A percentile compares a stretch with the other conserved stretches of the same genome.
These are phyloP conservation scores for Caenorhabditis sp. DNA, from an alignment of 2,888 invertebrate genomes.

Conservation along the genomic window DNA sequence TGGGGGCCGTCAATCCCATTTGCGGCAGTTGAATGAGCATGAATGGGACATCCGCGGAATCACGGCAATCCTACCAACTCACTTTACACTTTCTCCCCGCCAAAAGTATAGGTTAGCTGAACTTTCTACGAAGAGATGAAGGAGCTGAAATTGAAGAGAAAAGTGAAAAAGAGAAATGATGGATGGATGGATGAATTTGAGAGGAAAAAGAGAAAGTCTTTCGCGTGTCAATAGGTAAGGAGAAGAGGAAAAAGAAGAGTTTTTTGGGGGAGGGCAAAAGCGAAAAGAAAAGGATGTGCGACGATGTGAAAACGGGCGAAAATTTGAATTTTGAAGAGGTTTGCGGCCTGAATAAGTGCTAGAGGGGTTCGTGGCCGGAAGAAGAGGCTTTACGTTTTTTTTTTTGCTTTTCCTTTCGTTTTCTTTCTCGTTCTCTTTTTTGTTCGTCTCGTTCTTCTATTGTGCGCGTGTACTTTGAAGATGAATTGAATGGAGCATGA, in stretches of 20 bases:
- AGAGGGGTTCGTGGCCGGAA: constrained; percentile 35
- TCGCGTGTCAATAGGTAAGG: constrained; percentile 50
- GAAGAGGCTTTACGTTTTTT: constrained; percentile 42
- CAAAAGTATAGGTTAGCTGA: too few species aligned
- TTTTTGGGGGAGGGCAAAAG: constrained; percentile 4
- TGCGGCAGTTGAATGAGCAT: constrained; percentile 54
- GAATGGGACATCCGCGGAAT: constrained; percentile 35
- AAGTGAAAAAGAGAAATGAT: background rate
- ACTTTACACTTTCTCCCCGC: background rate
- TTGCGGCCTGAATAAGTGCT: constrained; percentile 39
- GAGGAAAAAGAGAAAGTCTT: too few species aligned
- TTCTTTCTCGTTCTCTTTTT: constrained; percentile 25
- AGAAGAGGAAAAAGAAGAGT: constrained; percentile 9
- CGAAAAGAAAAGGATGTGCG: constrained; percentile 51
- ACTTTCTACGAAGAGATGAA: too few species aligned
- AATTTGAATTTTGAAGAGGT: constrained; percentile 54
- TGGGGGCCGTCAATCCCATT: constrained; percentile 53
- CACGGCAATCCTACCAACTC: background rate
- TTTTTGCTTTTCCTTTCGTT: constrained; percentile 18
- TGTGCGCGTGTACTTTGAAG: constrained; percentile 29
- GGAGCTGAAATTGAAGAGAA: background rate
- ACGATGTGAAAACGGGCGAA: constrained; percentile 42
- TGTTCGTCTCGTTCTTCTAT: constrained; percentile 20
- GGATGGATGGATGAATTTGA: background rate
- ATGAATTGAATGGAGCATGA: constrained; percentile 19